Conservation (phyloP, 2,888 invertebrate species). For the Phymatocera aterrima region DNA sequence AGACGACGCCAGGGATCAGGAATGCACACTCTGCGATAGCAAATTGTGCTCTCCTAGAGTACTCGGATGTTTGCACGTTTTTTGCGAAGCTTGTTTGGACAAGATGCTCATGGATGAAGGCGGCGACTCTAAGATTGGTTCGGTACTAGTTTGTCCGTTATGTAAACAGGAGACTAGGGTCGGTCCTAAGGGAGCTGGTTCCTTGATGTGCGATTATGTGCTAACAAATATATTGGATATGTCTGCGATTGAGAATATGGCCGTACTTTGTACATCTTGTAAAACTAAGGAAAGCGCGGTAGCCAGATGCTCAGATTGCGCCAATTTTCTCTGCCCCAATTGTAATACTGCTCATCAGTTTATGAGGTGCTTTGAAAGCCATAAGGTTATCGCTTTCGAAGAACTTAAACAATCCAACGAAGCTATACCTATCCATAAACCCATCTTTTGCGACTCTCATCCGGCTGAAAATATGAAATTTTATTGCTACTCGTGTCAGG, state of each 20-base stretch:
- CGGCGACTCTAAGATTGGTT: constrained; percentile 81
- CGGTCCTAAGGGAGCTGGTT: constrained; percentile 85
- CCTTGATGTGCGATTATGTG: constrained; percentile 91
- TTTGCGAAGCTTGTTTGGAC: constrained; percentile 94
- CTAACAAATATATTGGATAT: constrained; percentile 90
- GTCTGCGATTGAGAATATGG: constrained; percentile 84
- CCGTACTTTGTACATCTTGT: constrained; percentile 91
- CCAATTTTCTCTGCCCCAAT: constrained; percentile 94
- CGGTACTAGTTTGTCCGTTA: constrained; percentile 84
- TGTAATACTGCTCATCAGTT: constrained; percentile 97
- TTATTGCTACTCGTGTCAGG: constrained; percentile 90
- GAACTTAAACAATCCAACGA: constrained; percentile 88
- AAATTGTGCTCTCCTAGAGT: constrained; percentile 90
- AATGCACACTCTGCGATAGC: constrained; percentile 77
- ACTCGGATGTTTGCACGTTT: constrained; percentile 95
- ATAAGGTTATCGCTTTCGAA: constrained; percentile 92
- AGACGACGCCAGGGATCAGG: constrained; percentile 56
- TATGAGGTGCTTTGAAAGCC: constrained; percentile 98
- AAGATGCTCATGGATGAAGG: constrained; percentile 85
- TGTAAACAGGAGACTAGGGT: constrained; percentile 92
- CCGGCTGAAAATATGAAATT: constrained; percentile 90
- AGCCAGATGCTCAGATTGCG: constrained; percentile 95
- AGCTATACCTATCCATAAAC: constrained; percentile 91
- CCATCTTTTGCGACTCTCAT: constrained; percentile 90
- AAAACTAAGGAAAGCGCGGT: constrained; percentile 96